phyloP scores from a whole-genome alignment of 92 coral and sea anemone genomes.

The Palythoa grandis region DNA sequence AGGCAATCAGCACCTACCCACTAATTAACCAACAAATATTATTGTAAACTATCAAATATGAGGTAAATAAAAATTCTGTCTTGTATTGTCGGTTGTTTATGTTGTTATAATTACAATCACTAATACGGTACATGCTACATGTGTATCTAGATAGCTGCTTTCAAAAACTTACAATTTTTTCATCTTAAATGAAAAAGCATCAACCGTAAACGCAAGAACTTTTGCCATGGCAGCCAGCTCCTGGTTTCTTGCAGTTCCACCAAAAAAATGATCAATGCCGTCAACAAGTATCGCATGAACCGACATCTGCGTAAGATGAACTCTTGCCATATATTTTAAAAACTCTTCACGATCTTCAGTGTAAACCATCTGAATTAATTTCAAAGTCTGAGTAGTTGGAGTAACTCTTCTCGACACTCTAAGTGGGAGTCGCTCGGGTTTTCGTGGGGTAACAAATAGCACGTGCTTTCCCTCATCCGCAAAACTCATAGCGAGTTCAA shows the following conservation, averaged over 20 bases:
- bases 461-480: constrained; percentile 87
- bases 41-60: too few species aligned
- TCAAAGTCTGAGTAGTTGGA: constrained; percentile 68
- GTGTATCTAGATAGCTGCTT: too few species aligned
- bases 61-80: too few species aligned
- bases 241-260: constrained; percentile 71
- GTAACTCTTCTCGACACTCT: constrained; percentile 69
- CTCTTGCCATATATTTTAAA: constrained; percentile 72
- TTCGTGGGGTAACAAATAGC: constrained; percentile 76
- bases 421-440: constrained; percentile 69
- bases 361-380: constrained; percentile 80
- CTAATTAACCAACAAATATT: too few species aligned
- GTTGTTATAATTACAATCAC: too few species aligned
- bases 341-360: constrained; percentile 70
- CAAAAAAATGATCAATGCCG: constrained; percentile 69
- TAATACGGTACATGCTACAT: too few species aligned
- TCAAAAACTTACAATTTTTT: constrained; percentile 64
- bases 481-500: constrained; percentile 82
- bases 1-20: too few species aligned
- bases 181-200: constrained; percentile 71
- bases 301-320: constrained; percentile 56
- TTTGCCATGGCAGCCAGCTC: constrained; percentile 77
- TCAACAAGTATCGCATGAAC: constrained; percentile 73
- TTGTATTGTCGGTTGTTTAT: too few species aligned
- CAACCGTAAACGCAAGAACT: constrained; percentile 82